Base-by-base conservation (phyloP, 2,888 invertebrate species). In the Lycophotia porphyrea region DNA sequence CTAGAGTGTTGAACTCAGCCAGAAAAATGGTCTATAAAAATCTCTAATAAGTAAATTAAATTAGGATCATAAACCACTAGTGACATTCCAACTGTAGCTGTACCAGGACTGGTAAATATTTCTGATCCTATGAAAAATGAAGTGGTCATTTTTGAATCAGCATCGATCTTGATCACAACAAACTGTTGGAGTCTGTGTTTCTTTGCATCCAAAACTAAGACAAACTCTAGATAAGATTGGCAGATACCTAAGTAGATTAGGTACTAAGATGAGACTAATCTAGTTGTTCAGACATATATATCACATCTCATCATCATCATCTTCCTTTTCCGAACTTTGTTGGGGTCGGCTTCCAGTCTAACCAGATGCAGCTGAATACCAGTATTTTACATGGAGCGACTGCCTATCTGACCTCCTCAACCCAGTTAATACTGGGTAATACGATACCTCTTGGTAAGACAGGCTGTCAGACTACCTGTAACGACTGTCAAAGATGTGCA, bases 1-100 rank as follows among this genome's bases (percentile, higher is more conserved):
- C 5, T 27, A 49, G 67, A 70, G 58, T 71, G 58, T 82, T 80
- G 61, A 76, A 76, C 65, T 49, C 60, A 18, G 4, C 11, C 13
- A 47, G 55, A 64, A 39, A 42, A 52, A 21, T 27, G 0, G 7
- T 47, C 15, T 68, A 34, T 49, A 42, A 61, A 73, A n/a, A 24
- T 49, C 2, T 52, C n/a, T 49, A 24, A 8, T 8, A 49, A 11
- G 1, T 52, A n/a, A 13, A 52, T 52, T 52, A 4, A 52, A 52
- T n/a, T 52, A 13, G 11, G n/a, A 52, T 13, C 52, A 24, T 11
- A 49, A n/a, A 52, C n/a, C 52, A n/a, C n/a, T n/a, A 24, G n/a
- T 11, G 34, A 24, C 24, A 34, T 34, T 34, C 21, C 34, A 60
- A 21, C 34, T 60, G 21, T 21, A 60, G 60, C 1, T 52, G 52